phyloP scores from a whole-genome alignment of 2,797 vertebrate species.

The Dendrocincla tyrannina region DNA sequence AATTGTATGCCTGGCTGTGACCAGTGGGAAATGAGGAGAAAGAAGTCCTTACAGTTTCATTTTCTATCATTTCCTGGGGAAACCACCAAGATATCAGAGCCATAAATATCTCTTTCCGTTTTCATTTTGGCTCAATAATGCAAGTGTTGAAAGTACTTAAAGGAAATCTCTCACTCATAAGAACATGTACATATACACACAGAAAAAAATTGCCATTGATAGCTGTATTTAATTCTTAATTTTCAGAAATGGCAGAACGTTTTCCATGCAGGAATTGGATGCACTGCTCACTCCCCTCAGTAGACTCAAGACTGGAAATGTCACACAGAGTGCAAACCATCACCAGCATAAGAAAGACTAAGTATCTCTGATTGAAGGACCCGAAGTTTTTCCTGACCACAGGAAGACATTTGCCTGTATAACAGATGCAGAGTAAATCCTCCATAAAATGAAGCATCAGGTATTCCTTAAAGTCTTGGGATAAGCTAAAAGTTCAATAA shows the following conservation, averaged over 20 bases:
- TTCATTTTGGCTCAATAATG: background rate
- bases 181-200: background rate
- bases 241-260: background rate
- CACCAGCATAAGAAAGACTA: background rate
- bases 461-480: background rate
- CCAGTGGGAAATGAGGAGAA: too few relatives aligned
- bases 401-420: background rate
- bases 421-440: background rate
- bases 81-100: background rate
- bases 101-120: background rate
- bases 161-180: background rate
- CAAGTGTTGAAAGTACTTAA: background rate
- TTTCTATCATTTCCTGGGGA: background rate
- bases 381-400: background rate
- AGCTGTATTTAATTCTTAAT: background rate
- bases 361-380: background rate
- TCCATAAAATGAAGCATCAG: background rate
- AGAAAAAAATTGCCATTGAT: background rate
- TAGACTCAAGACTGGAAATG: background rate
- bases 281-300: background rate
- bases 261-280: background rate
- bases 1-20: too few relatives aligned
- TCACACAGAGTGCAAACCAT: background rate
- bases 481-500: background rate
- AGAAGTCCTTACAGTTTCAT: background rate